Base-by-base conservation (phyloP, 2,797 vertebrate genomes). In the Helicolenus hilgendorfi region DNA sequence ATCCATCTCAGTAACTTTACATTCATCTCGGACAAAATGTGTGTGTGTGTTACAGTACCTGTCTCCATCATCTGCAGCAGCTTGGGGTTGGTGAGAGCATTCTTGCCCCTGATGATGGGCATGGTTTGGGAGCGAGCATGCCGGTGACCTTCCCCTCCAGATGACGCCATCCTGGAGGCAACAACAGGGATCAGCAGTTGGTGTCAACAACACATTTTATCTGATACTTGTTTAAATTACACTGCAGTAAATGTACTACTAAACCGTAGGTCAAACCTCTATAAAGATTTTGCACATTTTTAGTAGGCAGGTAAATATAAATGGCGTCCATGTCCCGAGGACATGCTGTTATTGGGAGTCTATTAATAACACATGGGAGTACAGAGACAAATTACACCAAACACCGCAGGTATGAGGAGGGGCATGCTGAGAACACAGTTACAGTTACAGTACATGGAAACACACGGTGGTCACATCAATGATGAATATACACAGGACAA, bases 41-140 rank as follows among this genome's bases (percentile, higher is more conserved):
- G 58, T 58, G 41, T 77, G 49, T 77, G 27, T 63, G 38, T 85
- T 96, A 55, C 49, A 55, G 49, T 55, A 97, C 97, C 98, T 64
- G 97, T 98, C 72, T 99, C 99, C 96, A 99, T 98, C 97, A 99
- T 98, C 93, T 99, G 99, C 83, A 99, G 94, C 76, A 99, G 98
- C 91, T 99, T 99, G 60, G 99, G 98, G 91, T 99, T 99, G 81
- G 98, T 98, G 84, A 99, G 98, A 65, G 98, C 98, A 78, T 99
- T 99, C 97, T 99, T 99, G 76, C 98, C 97, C 89, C 99, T 97
- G 87, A 99, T 99, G 96, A 99, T 99, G 69, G 99, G 99, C 95
- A 99, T 98, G 0, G 99, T 99, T 94, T 99, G 99, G 84, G 98
- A 99, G 93, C 98, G 98, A 93, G 98, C 98, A 1, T 99, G 98